Evolutionary conservation across 1,140 invertebrate species (phyloP).

Genomic region (Adelges cooleyi): DNA sequence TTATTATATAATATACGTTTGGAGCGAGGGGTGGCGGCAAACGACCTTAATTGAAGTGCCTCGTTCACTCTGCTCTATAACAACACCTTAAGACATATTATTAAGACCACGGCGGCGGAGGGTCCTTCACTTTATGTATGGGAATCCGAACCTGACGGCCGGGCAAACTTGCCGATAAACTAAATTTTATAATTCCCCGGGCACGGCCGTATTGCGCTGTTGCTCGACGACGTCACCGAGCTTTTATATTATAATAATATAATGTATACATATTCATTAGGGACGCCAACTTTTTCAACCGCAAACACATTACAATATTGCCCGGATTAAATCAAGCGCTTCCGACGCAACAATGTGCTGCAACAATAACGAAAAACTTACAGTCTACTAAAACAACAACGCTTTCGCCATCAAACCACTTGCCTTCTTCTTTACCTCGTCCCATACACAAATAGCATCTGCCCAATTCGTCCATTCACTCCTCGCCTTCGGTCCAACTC

Average conservation of each 20-base stretch:
- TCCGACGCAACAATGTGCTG: too few species aligned
- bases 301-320: neutral
- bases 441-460: too few species aligned
- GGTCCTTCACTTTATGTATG: conserved; percentile 24
- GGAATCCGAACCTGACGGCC: conserved; percentile 22
- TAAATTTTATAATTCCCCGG: conserved; percentile 26
- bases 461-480: too few species aligned
- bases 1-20: too few species aligned
- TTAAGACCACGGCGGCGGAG: neutral
- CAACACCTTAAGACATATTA: conserved; percentile 15
- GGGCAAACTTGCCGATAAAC: conserved; percentile 28
- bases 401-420: neutral
- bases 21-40: neutral
- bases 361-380: too few species aligned
- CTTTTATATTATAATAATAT: neutral
- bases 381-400: too few species aligned
- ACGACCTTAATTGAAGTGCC: conserved; percentile 26
- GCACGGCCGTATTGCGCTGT: neutral
- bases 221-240: neutral
- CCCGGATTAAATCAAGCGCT: neutral
- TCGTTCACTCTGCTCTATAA: conserved; percentile 21
- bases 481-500: too few species aligned
- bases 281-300: neutral
- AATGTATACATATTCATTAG: conserved; percentile 12
- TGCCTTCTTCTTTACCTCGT: too few species aligned